Base-by-base conservation (phyloP, 2,888 invertebrate genomes). In the Mimas tiliae region DNA sequence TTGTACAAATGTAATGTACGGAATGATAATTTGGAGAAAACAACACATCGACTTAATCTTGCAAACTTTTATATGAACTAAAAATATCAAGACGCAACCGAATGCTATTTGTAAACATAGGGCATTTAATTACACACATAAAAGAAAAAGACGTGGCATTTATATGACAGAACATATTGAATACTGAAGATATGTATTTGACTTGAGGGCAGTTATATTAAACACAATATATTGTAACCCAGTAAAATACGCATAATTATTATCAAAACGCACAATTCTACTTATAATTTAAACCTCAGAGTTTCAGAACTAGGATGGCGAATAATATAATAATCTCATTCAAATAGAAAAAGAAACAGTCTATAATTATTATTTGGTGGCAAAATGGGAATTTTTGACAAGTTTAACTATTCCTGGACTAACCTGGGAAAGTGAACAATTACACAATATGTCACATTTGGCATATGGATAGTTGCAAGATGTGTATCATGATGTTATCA, bases 1-100 rank as follows among this genome's bases (percentile, higher is more conserved):
- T 78, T 80, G 82, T 84, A 86, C 83, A 83, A 77, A 77, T 76
- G 69, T 71, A 77, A 72, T 81, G 82, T 86, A 87, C 78, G 86
- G 86, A 88, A 89, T 87, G 85, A 84, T 85, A 78, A 72, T 74
- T 75, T 63, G 64, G 67, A 51, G 53, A 68, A 70, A 70, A 70
- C 72, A 69, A 74, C 68, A 58, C 34, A 48, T 58, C 47, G 34
- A 65, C 55, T 47, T 55, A 58, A 65, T 64, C 65, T 65, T 55
- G 48, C 65, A 58, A 34, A 48, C 34, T n/a, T 65, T 53, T 58
- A 58, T 38, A 64, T 64, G 45, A 27, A 53, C 21, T 53, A 47
- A 65, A 42, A 58, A 65, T 33, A 65, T 55, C 27, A 64, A 55
- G 14, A 58, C 34, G 19, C 48, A 58, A 34, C 47, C 47, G 47